Conservation (phyloP, 2,797 vertebrate genomes). For the Ctenopoma multispine region DNA sequence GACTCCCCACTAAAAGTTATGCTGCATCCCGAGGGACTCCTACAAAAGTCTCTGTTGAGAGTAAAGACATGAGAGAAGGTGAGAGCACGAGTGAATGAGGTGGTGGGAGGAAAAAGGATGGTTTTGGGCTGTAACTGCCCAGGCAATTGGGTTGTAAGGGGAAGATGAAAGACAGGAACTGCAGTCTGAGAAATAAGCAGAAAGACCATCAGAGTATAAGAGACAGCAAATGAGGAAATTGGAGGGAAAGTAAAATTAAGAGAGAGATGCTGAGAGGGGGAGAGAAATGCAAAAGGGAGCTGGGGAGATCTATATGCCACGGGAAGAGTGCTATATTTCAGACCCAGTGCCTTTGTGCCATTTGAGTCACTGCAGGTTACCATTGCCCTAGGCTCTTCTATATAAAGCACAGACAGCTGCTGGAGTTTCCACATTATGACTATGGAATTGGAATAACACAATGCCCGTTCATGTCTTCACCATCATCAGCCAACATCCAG, state of each 20-base stretch:
- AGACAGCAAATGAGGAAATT: constrained; percentile 69
- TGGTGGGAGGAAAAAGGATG: constrained; percentile 37
- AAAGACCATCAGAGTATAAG: constrained; percentile 50
- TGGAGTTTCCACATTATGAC: constrained; percentile 76
- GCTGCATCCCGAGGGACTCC: constrained; percentile 7
- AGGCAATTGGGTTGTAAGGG: constrained; percentile 54
- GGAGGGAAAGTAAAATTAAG: constrained; percentile 63
- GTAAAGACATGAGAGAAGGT: constrained; percentile 41
- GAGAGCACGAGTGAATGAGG: constrained; percentile 30
- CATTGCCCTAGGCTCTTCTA: constrained; percentile 70
- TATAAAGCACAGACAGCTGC: constrained; percentile 79
- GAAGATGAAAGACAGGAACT: constrained; percentile 67
- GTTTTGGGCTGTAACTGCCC: constrained; percentile 52
- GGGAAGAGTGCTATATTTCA: constrained; percentile 66
- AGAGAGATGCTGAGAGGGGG: constrained; percentile 45
- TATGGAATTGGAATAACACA: constrained; percentile 76
- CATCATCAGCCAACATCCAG: constrained; percentile 59
- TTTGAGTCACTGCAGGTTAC: constrained; percentile 75
- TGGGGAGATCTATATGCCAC: constrained; percentile 57
- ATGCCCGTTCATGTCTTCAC: constrained; percentile 58
- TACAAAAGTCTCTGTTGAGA: constrained; percentile 42
- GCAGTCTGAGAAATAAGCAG: constrained; percentile 55
- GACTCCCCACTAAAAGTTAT: constrained; percentile 24
- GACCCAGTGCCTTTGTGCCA: constrained; percentile 68
- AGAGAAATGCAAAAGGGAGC: constrained; percentile 49